phyloP scores from a whole-genome alignment of 2,797 vertebrate species.

The Malacoctenus gilli region DNA sequence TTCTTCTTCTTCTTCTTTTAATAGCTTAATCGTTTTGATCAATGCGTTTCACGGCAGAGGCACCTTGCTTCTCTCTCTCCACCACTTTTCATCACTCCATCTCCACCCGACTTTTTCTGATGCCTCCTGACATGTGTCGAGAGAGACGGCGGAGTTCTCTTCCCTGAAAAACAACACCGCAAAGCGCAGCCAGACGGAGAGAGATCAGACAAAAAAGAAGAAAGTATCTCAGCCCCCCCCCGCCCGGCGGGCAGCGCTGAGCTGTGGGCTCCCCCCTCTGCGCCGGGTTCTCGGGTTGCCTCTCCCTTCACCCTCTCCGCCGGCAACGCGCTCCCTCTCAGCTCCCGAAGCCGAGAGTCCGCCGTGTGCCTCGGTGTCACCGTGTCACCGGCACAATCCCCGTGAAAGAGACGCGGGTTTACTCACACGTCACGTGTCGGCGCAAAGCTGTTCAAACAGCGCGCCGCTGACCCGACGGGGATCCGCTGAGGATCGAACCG shows the following conservation, averaged over 20 bases:
- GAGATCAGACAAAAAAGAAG: slow-evolving; percentile 15
- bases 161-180: slow-evolving; percentile 21
- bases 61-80: slow-evolving; percentile 1
- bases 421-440: no score
- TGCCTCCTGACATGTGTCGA: slow-evolving; percentile 24
- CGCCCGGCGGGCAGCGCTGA: slow-evolving; percentile 52
- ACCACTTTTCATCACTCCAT: not conserved
- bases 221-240: slow-evolving; percentile 46
- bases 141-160: slow-evolving; percentile 34
- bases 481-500: no score
- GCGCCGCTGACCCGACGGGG: no score
- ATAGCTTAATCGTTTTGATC: slow-evolving; percentile 19
- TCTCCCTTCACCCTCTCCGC: slow-evolving; percentile 63
- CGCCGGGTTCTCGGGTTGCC: slow-evolving; percentile 50
- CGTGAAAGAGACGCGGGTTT: no score
- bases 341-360: no score
- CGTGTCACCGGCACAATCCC: no score
- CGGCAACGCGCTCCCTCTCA: slow-evolving; percentile 53
- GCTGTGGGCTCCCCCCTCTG: slow-evolving; percentile 53
- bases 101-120: slow-evolving; percentile 26
- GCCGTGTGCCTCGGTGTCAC: no score
- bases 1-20: not conserved
- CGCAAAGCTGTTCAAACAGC: no score
- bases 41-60: not conserved
- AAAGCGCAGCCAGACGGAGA: slow-evolving; percentile 16